Conservation (phyloP, 2,113 vertebrate species). For the Hucho hucho region DNA sequence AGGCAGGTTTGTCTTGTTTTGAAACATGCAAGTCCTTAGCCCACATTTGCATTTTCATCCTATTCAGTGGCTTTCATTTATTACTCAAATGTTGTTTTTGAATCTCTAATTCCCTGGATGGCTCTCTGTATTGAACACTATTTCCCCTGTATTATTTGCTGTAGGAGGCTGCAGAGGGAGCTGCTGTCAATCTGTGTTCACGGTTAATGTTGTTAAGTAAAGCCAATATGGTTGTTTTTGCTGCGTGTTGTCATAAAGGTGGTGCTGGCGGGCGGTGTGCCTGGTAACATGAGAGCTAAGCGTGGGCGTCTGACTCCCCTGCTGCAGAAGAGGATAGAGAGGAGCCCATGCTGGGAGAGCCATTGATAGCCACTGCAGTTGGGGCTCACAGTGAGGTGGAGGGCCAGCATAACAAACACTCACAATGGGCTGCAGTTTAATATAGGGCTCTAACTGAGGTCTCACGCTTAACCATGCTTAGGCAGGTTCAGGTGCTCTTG, state of each 20-base stretch:
- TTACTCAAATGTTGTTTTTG: slow-evolving; percentile 78
- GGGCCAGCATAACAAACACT: too few relatives aligned
- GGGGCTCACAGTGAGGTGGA: too few relatives aligned
- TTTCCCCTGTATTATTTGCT: slow-evolving; percentile 76
- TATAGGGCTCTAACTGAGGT: too few relatives aligned
- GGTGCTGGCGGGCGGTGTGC: slow-evolving; percentile 51
- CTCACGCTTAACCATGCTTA: too few relatives aligned
- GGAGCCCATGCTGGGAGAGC: too few relatives aligned
- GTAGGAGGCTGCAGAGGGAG: slow-evolving; percentile 70
- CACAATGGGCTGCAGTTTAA: too few relatives aligned
- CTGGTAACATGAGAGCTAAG: slow-evolving; percentile 31
- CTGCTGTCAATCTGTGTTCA: slow-evolving; percentile 81
- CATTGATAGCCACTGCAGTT: too few relatives aligned
- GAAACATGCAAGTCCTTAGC: background rate
- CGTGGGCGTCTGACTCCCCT: too few relatives aligned
- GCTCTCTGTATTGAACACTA: slow-evolving; percentile 75
- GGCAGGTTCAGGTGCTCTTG: too few relatives aligned
- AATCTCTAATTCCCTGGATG: slow-evolving; percentile 74
- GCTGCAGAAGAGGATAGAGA: too few relatives aligned
- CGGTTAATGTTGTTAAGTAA: slow-evolving; percentile 83
- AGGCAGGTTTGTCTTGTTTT: slow-evolving; percentile 17
- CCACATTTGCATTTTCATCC: slow-evolving; percentile 79
- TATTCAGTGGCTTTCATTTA: slow-evolving; percentile 74
- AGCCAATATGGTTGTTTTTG: slow-evolving; percentile 82
- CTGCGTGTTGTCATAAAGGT: slow-evolving; percentile 63